phyloP scores from a whole-genome alignment of 1,140 invertebrate species.

The Drosophila repleta region DNA sequence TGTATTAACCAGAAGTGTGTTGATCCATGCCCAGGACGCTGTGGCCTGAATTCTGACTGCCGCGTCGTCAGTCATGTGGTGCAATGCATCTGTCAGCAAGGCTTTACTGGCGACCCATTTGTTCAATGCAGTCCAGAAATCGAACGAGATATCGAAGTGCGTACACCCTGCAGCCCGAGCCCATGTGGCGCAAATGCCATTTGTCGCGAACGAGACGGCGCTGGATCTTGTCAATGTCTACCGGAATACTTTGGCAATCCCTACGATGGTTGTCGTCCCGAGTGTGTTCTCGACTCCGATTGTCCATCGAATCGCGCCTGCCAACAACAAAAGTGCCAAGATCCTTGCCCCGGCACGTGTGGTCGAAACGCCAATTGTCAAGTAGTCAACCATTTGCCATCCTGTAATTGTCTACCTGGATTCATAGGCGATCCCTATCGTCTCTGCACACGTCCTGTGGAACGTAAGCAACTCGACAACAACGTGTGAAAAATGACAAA shows the following conservation, averaged over 20 bases:
- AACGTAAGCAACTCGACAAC: conserved; percentile 72
- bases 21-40: conserved; percentile 92
- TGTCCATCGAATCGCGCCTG: conserved; percentile 89
- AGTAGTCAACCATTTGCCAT: conserved; percentile 89
- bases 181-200: conserved; percentile 90
- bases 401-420: conserved; percentile 88
- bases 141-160: conserved; percentile 74
- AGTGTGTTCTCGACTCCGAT: conserved; percentile 88
- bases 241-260: conserved; percentile 91
- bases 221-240: conserved; percentile 89
- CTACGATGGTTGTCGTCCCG: conserved; percentile 89
- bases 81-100: conserved; percentile 89
- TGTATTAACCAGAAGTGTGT: conserved; percentile 92
- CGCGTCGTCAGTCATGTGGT: conserved; percentile 91
- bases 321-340: conserved; percentile 88
- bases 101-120: conserved; percentile 91
- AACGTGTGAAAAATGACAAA: neutral
- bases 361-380: conserved; percentile 90
- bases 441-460: conserved; percentile 83
- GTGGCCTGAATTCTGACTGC: conserved; percentile 92
- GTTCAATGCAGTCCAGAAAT: conserved; percentile 85
- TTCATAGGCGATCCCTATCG: conserved; percentile 88
- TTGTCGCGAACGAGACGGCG: conserved; percentile 88
- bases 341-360: conserved; percentile 90
- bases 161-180: conserved; percentile 87